phyloP scores from a whole-genome alignment of 1,140 invertebrate genomes.

The Aphelinus certus region DNA sequence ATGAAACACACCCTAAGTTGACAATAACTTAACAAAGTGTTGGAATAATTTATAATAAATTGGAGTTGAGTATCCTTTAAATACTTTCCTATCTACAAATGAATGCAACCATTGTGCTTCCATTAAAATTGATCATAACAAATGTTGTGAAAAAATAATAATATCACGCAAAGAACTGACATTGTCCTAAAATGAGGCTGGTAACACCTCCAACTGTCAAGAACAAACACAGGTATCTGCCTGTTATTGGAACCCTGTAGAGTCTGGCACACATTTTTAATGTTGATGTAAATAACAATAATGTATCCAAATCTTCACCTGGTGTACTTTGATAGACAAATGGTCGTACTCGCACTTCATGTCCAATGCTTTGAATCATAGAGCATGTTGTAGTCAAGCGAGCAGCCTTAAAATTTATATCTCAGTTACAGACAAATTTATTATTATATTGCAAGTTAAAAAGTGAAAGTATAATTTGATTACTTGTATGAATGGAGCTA shows the following conservation, averaged over 20 bases:
- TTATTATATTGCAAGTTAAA: slow-evolving; percentile 6
- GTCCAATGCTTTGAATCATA: slow-evolving; percentile 75
- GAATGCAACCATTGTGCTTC: too few relatives aligned
- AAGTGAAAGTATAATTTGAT: slow-evolving; percentile 14
- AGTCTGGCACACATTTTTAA: slow-evolving; percentile 78
- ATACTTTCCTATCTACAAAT: too few relatives aligned
- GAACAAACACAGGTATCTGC: slow-evolving; percentile 73
- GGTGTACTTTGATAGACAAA: slow-evolving; percentile 82
- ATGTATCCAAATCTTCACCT: slow-evolving; percentile 76
- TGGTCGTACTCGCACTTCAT: slow-evolving; percentile 79
- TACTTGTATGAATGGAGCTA: slow-evolving; percentile 78
- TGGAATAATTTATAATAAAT: too few relatives aligned
- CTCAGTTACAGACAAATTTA: background rate
- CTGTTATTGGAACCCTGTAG: slow-evolving; percentile 76
- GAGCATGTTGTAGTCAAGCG: slow-evolving; percentile 79
- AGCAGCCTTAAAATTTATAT: slow-evolving; percentile 72
- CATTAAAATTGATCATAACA: background rate
- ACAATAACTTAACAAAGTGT: too few relatives aligned
- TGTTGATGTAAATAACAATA: slow-evolving; percentile 80
- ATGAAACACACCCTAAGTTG: too few relatives aligned
- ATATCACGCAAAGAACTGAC: slow-evolving; percentile 49
- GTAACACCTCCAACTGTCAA: slow-evolving; percentile 69
- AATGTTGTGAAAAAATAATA: slow-evolving; percentile 1
- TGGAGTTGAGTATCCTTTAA: too few relatives aligned
- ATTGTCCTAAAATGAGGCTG: slow-evolving; percentile 76